Evolutionary conservation across 2,888 invertebrate genomes (phyloP), one percentile per base, ranked within the genome.

Genomic region (Phortica magna): DNA sequence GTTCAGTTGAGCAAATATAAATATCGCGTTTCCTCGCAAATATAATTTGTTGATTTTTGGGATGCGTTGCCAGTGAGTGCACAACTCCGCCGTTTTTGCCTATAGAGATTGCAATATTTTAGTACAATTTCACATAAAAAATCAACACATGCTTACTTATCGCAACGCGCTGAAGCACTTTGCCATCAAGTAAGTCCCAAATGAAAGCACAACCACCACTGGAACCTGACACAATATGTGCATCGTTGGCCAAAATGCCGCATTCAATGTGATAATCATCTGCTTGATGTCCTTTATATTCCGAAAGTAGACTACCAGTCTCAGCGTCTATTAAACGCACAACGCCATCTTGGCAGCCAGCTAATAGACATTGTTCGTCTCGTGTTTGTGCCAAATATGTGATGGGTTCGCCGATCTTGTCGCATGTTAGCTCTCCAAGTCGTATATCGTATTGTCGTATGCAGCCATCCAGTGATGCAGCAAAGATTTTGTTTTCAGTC

Each of bases 281-380:
- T 72, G 96, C 95, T 79, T 93, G 93, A 89, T 99, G 98, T 0
- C 98, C 99, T 22, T 93, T 93, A 89, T 97, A 99, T 93, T 95
- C 95, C 22, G 94, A 94, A 0, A 97, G 92, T 78, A 96, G 90
- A 86, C 96, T 95, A 10, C 98, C 98, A 7, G 95, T 94, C 78
- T 94, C 94, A 92, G 98, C 98, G 90, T 99, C 99, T 83, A 99
- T 94, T 72, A 99, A 93, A 87, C 96, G 95, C 0, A 99, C 93
- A 0, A 94, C 94, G 83, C 95, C 95, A 91, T 98, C 98, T 7
- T 96, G 94, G 83, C 97, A 96, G 83, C 97, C 96, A 0, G 95
- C 94, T 19, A 99, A 93, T 78, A 97, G 93, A 89, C 99, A 99
- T 53, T 99, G 98, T 0, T 96, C 97, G 91, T 99, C 99, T 83